These are phyloP conservation scores for Haemorhous mexicanus DNA, from an alignment of 2,113 vertebrate species.

Conservation along the genomic window DNA sequence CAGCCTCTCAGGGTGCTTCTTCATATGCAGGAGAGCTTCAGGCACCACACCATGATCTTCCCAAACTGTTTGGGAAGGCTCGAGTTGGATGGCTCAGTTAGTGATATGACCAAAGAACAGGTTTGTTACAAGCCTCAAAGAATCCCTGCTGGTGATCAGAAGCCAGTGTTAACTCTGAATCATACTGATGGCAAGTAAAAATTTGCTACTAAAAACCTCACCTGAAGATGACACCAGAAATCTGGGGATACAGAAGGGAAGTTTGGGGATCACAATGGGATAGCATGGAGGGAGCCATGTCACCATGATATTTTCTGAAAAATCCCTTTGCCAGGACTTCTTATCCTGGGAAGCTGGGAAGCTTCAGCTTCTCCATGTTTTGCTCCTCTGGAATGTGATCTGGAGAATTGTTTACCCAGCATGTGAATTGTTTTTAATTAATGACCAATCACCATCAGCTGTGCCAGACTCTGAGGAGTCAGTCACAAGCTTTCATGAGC, in stretches of 20 bases:
- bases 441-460: too few relatives aligned
- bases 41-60: not conserved
- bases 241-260: not conserved
- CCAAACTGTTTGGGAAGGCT: not conserved
- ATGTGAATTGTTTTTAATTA: too few relatives aligned
- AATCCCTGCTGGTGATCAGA: not conserved
- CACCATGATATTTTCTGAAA: too few relatives aligned
- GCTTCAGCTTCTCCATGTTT: too few relatives aligned
- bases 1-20: not conserved
- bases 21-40: not conserved
- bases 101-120: not conserved
- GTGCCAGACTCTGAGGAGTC: too few relatives aligned
- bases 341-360: too few relatives aligned
- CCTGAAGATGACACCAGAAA: not conserved
- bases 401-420: too few relatives aligned
- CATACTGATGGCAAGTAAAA: not conserved
- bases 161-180: not conserved
- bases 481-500: too few relatives aligned
- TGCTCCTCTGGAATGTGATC: too few relatives aligned
- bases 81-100: not conserved
- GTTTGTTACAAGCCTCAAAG: not conserved
- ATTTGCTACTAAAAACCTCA: not conserved
- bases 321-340: too few relatives aligned
- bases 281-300: not conserved
- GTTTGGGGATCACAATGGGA: not conserved